phyloP scores from a whole-genome alignment of 2,797 vertebrate genomes.

The Phataginus tetradactyla region DNA sequence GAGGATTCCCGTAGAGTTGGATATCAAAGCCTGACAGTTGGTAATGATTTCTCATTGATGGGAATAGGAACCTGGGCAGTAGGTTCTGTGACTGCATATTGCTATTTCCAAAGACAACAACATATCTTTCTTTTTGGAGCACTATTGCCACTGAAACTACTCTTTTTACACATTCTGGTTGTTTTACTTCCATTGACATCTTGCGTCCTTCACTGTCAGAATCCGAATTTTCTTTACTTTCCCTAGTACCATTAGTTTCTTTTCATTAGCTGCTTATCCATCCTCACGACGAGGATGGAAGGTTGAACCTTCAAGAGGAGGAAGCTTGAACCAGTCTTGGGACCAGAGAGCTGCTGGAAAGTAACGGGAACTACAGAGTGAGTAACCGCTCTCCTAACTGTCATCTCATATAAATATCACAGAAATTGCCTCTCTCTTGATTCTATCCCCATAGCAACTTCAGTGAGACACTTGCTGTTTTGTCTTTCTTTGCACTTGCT shows the following conservation, averaged over 20 bases:
- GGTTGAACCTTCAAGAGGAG: too few relatives aligned
- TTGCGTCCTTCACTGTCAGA: neutral
- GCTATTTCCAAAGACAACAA: neutral
- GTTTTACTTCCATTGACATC: neutral
- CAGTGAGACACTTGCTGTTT: neutral
- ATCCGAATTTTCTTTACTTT: neutral
- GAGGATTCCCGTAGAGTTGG: neutral
- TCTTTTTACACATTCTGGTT: neutral
- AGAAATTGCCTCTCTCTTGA: neutral
- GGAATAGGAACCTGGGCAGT: neutral
- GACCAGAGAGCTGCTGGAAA: neutral
- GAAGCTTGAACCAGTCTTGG: neutral
- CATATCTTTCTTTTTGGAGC: neutral
- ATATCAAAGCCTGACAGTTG: neutral
- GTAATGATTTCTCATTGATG: neutral
- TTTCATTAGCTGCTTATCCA: neutral
- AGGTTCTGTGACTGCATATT: neutral
- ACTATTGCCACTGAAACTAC: neutral
- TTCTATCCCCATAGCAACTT: neutral
- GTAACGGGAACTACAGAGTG: too few relatives aligned
- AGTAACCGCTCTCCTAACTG: neutral
- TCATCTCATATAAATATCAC: neutral
- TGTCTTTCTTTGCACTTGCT: neutral
- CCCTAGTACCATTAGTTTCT: neutral
- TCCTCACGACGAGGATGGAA: rapidly evolving